These are phyloP conservation scores for Sebastes fasciatus DNA, from an alignment of 2,113 vertebrate species.

Conservation along the genomic window DNA sequence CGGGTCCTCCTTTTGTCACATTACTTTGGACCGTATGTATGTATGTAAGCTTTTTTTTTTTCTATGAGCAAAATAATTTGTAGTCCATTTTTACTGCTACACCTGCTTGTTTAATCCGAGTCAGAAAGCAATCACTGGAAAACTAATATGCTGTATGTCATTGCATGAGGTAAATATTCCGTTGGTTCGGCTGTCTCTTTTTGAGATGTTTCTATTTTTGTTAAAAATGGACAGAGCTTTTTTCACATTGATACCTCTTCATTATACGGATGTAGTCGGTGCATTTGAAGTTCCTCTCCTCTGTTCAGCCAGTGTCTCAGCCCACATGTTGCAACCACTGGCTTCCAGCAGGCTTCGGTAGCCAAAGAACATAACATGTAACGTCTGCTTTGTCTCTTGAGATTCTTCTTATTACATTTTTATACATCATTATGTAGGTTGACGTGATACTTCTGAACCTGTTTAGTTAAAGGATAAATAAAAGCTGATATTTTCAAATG, in stretches of 20 bases:
- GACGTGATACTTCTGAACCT: constrained; percentile 59
- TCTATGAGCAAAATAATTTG: constrained; percentile 31
- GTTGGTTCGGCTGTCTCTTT: constrained; percentile 38
- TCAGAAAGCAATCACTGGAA: constrained; percentile 69
- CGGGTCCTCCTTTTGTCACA: constrained; percentile 30
- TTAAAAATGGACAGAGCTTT: constrained; percentile 45
- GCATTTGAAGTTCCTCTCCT: constrained; percentile 77
- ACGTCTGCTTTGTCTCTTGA: constrained; percentile 57
- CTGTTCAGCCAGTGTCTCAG: constrained; percentile 85
- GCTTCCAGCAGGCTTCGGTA: constrained; percentile 86
- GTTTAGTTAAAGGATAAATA: constrained; percentile 73
- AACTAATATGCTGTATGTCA: constrained; percentile 60
- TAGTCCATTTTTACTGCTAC: constrained; percentile 33
- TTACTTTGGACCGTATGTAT: constrained; percentile 42
- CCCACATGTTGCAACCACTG: constrained; percentile 75
- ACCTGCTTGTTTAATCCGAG: constrained; percentile 45
- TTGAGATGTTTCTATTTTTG: constrained; percentile 50
- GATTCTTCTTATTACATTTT: constrained; percentile 65
- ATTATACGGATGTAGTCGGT: constrained; percentile 72
- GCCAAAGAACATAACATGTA: constrained; percentile 92
- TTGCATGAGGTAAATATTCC: constrained; percentile 51
- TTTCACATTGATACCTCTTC: constrained; percentile 90
- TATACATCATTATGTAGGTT: constrained; percentile 62
- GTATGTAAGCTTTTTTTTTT: constrained; percentile 45
- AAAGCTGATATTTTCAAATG: constrained; percentile 72